A percentile compares a stretch with the other conserved stretches of the same genome.
phyloP scores from a whole-genome alignment of 2,888 invertebrate species.

The Tetrapedia diversipes region DNA sequence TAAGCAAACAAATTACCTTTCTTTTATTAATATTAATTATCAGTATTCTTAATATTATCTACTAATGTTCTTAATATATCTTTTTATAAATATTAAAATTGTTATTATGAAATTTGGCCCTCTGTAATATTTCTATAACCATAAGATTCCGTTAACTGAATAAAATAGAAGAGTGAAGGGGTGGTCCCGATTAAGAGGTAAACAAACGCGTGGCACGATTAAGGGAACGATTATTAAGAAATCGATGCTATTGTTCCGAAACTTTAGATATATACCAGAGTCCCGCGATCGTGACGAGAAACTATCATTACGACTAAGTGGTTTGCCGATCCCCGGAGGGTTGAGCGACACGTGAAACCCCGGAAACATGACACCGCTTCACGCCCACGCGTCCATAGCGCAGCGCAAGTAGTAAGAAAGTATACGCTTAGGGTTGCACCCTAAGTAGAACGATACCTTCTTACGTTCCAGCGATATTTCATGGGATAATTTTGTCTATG shows the following conservation, averaged over 20 bases:
- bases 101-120: too few species aligned
- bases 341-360: constrained; percentile 35
- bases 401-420: not conserved
- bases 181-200: not conserved
- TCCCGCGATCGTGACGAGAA: constrained; percentile 17
- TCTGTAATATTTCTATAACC: too few species aligned
- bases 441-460: not conserved
- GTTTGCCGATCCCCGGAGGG: constrained; percentile 25
- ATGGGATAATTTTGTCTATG: too few species aligned
- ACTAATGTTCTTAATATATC: too few species aligned
- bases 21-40: too few species aligned
- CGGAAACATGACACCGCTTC: constrained; percentile 21
- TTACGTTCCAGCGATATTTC: not conserved
- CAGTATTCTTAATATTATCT: too few species aligned
- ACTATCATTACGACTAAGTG: constrained; percentile 42
- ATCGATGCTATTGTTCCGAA: constrained; percentile 11
- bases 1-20: too few species aligned
- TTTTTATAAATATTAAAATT: too few species aligned
- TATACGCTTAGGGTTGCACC: not conserved
- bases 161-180: not conserved
- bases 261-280: constrained; percentile 11
- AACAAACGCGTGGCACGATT: not conserved
- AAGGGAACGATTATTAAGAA: constrained; percentile 7
- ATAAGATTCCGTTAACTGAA: too few species aligned
- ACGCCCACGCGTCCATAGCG: constrained; percentile 26